Base-by-base conservation (phyloP, 2,797 vertebrate species). In the Thamnophis elegans region DNA sequence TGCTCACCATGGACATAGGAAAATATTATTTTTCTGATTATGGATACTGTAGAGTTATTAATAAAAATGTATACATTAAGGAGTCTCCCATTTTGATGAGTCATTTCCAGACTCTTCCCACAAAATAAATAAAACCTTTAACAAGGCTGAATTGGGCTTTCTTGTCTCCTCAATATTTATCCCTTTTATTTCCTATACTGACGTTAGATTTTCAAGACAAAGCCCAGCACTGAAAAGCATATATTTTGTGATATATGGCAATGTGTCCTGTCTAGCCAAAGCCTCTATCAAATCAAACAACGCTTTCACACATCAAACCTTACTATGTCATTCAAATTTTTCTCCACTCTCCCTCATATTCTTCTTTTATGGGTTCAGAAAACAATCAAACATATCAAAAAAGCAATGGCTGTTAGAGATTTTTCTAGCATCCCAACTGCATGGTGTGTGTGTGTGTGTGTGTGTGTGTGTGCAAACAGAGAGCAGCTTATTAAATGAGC, bases 41-140 rank as follows among this genome's bases (percentile, higher is more conserved):
- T 25, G 56, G 78, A 89, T 54, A 88, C 87, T 59, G 28, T 89
- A 92, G 73, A 92, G 28, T 14, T 53, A 82, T 90, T 88, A 89
- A 92, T 86, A 42, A 89, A 89, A 87, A 82, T 18, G 54, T 65
- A 86, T 47, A n/a, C 42, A 59, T 93, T 82, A 65, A 54, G 53
- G 86, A 88, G 18, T 85, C 89, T 85, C 87, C 87, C 91, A 58
- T 68, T 51, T 28, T 86, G 54, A 92, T 92, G 93, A 94, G 53
- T 92, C 89, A 86, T 36, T 89, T 85, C 18, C 65, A 86, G 47
- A 22, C 20, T 91, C 93, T 92, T 91, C 91, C 68, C 91, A 92
- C 68, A 92, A 92, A 65, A 90, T 90, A 92, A 93, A 92, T 56
- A 94, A 90, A 58, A 51, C 28, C 68, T 88, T 89, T 56, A 51